Evolutionary conservation across 2,797 vertebrate genomes (phyloP).

Genomic region (Limnodromus scolopaceus): DNA sequence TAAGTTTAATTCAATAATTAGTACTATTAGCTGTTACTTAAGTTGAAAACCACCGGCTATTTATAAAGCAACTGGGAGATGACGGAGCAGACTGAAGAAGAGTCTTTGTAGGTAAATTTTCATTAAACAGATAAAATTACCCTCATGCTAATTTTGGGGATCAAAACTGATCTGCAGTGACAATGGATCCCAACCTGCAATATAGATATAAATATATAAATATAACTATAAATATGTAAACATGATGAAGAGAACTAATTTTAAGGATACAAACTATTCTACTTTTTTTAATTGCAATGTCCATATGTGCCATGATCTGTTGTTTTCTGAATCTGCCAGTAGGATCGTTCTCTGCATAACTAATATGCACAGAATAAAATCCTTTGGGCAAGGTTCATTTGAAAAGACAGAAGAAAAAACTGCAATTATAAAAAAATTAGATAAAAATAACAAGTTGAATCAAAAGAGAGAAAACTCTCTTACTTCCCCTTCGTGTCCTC

Average conservation of each 20-base stretch:
- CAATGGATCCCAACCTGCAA: neutral
- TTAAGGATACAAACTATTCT: neutral
- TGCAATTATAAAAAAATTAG: neutral
- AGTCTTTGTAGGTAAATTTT: neutral
- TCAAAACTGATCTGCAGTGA: neutral
- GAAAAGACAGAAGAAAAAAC: neutral
- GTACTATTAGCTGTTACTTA: neutral
- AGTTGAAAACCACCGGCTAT: neutral
- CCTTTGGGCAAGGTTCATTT: neutral
- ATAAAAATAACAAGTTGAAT: neutral
- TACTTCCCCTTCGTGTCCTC: neutral
- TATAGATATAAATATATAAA: neutral
- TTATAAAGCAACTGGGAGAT: neutral
- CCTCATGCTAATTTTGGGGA: neutral
- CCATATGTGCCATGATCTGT: neutral
- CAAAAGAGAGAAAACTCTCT: neutral
- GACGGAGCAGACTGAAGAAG: neutral
- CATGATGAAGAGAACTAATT: neutral
- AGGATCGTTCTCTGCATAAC: neutral
- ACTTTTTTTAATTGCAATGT: neutral
- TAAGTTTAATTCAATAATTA: neutral
- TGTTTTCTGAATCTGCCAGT: neutral
- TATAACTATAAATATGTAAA: neutral
- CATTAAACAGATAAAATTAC: neutral
- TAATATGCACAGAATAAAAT: neutral